These are phyloP conservation scores for Eumacrocentrus americanus DNA, from an alignment of 2,888 invertebrate species.

Conservation along the genomic window DNA sequence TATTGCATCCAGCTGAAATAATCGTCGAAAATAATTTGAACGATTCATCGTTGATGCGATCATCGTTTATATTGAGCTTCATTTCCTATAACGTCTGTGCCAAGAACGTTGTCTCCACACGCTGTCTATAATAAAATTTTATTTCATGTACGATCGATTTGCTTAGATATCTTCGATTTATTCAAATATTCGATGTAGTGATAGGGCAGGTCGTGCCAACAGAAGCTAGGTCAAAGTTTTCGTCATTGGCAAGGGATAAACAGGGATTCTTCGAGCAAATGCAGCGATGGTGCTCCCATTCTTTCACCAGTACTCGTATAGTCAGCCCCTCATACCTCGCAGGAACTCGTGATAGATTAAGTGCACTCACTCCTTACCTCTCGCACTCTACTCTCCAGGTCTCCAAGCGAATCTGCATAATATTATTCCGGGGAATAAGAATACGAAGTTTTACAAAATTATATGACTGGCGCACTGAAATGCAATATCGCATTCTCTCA, in stretches of 20 bases:
- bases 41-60: not conserved
- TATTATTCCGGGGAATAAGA: not conserved
- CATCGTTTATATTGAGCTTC: not conserved
- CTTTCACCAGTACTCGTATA: not conserved
- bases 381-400: not conserved
- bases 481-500: not conserved
- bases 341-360: not conserved
- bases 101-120: not conserved
- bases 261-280: not conserved
- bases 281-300: not conserved
- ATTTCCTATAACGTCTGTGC: not conserved
- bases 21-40: too few species aligned
- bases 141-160: not conserved
- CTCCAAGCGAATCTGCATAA: not conserved
- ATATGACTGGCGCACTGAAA: not conserved
- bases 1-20: not conserved
- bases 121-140: slow-evolving; percentile 1
- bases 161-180: slow-evolving; percentile 1
- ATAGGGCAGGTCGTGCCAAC: not conserved
- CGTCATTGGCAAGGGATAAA: not conserved
- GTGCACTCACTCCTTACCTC: not conserved
- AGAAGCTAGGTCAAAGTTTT: not conserved
- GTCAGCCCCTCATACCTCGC: not conserved
- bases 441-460: not conserved
- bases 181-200: not conserved